Conservation (phyloP, 1,140 invertebrate species). For the Lepidurus couesii region DNA sequence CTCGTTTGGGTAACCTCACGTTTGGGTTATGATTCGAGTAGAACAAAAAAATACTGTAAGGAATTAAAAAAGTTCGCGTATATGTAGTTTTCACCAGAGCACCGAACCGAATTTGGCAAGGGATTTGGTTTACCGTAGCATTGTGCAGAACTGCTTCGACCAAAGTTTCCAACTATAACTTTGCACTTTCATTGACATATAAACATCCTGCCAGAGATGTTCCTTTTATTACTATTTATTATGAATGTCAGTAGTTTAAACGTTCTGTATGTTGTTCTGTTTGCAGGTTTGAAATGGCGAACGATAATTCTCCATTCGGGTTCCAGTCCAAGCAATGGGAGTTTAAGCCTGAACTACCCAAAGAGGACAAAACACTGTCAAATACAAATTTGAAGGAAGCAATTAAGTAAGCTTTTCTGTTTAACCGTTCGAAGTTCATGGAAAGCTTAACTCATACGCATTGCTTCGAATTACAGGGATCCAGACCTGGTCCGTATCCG, state of each 20-base stretch:
- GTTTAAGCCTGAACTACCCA: background rate
- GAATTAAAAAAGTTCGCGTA: no score
- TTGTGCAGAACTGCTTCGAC: no score
- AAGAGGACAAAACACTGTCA: background rate
- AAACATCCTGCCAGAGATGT: background rate
- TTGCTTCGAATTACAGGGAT: background rate
- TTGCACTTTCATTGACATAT: conserved; percentile 1
- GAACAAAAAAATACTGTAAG: no score
- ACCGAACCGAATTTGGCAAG: no score
- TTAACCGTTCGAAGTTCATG: background rate
- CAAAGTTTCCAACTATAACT: conserved; percentile 14
- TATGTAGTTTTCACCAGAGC: no score
- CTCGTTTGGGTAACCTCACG: no score
- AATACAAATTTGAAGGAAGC: background rate
- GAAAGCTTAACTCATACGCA: background rate
- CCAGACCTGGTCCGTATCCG: background rate
- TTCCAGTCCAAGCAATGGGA: background rate
- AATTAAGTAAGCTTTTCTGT: background rate
- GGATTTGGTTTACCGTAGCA: no score
- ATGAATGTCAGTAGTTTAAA: background rate
- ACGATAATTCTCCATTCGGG: background rate
- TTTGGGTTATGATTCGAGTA: no score
- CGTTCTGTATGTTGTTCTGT: background rate
- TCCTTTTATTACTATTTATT: background rate
- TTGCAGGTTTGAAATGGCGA: background rate